Percentiles rank a stretch among this genome's conserved stretches.
phyloP scores from a whole-genome alignment of 2,888 invertebrate genomes.

The Caenorhabditis imperialis region DNA sequence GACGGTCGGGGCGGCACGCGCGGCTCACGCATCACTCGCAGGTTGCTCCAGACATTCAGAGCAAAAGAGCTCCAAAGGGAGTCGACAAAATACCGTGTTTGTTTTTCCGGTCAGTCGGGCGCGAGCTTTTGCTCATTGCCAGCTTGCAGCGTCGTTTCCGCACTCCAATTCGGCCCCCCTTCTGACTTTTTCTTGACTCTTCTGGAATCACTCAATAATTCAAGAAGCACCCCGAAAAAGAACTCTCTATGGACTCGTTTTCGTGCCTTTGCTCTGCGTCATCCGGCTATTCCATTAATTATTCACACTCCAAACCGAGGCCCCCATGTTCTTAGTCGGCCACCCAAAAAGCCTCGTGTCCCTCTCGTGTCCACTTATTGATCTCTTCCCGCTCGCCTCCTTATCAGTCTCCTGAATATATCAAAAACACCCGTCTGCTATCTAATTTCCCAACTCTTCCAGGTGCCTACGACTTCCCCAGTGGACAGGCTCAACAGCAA shows the following conservation, averaged over 20 bases:
- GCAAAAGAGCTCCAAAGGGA: no score
- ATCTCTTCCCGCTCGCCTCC: constrained; percentile 24
- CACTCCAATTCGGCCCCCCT: constrained; percentile 14
- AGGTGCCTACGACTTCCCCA: constrained; percentile 51
- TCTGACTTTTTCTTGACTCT: constrained; percentile 12
- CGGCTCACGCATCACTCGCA: constrained; percentile 39
- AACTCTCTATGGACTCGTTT: constrained; percentile 10
- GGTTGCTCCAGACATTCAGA: no score
- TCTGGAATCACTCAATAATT: constrained; percentile 23
- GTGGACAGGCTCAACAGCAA: constrained; percentile 55
- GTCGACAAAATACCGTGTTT: constrained; percentile 34
- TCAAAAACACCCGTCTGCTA: constrained; percentile 7
- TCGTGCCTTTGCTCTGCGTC: constrained; percentile 35
- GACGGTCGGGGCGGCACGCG: constrained; percentile 43
- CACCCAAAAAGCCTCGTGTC: not conserved
- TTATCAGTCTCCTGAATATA: constrained; percentile 15
- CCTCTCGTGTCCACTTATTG: constrained; percentile 4
- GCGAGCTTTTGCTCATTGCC: constrained; percentile 52
- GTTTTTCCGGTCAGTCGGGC: constrained; percentile 52
- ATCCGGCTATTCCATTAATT: constrained; percentile 34
- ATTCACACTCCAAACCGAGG: constrained; percentile 21
- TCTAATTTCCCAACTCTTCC: constrained; percentile 15
- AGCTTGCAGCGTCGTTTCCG: constrained; percentile 42
- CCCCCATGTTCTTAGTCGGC: constrained; percentile 6
- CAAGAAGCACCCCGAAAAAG: constrained; percentile 26